These are phyloP conservation scores for Tachina lurida DNA, from an alignment of 2,888 invertebrate genomes.

Conservation along the genomic window DNA sequence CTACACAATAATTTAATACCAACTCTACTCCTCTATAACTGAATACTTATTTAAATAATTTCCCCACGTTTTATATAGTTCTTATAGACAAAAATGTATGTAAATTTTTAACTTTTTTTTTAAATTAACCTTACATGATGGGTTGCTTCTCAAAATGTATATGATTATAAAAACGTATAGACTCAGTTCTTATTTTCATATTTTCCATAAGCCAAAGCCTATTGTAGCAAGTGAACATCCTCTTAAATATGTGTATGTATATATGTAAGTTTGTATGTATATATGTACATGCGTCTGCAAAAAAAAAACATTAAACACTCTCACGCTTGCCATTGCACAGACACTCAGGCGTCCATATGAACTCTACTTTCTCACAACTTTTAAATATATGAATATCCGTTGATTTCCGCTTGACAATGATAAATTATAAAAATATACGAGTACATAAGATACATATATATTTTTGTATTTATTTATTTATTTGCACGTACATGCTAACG, in stretches of 20 bases:
- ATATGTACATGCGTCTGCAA: neutral
- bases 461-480: constrained; percentile 9
- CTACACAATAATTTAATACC: too few species aligned
- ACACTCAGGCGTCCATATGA: neutral
- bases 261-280: neutral
- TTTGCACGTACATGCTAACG: neutral
- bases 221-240: neutral
- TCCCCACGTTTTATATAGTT: too few species aligned
- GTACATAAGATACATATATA: constrained; percentile 6
- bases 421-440: constrained; percentile 61
- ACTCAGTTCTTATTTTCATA: too few species aligned
- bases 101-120: too few species aligned
- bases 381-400: constrained; percentile 53
- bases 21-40: too few species aligned
- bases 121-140: too few species aligned
- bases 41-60: too few species aligned
- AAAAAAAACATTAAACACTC: neutral
- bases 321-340: neutral
- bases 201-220: too few species aligned
- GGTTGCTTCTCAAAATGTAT: too few species aligned
- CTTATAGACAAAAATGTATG: too few species aligned
- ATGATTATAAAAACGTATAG: too few species aligned
- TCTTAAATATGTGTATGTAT: neutral
- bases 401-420: constrained; percentile 68
- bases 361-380: constrained; percentile 18